A percentile compares a stretch with the other conserved stretches of the same genome.
Evolutionary conservation across 2,113 vertebrate genomes (phyloP).

Genomic region (Morone saxatilis): DNA sequence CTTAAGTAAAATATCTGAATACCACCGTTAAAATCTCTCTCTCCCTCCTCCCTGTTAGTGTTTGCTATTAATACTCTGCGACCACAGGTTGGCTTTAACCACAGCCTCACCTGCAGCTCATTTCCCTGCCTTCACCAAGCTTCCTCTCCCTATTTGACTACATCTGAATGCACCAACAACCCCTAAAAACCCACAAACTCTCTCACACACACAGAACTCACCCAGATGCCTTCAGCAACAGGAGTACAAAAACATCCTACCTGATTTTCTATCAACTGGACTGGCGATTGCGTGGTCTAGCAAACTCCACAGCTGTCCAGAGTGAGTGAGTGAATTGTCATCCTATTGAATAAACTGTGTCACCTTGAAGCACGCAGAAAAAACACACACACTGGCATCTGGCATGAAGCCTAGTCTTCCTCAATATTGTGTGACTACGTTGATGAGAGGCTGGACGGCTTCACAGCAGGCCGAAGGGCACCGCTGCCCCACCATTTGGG

Average conservation of each 20-base stretch:
- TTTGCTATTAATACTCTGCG: conserved; percentile 17
- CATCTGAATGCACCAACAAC: conserved; percentile 66
- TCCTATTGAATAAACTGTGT: conserved; percentile 55
- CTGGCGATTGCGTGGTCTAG: not conserved
- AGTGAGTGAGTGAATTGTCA: conserved; percentile 15
- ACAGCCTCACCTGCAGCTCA: conserved; percentile 74
- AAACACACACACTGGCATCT: conserved; percentile 45
- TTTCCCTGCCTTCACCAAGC: conserved; percentile 71
- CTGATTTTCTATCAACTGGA: not conserved
- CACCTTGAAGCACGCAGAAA: conserved; percentile 59
- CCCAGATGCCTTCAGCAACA: conserved; percentile 24
- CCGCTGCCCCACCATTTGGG: conserved; percentile 44
- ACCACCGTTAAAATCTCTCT: no score
- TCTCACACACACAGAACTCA: not conserved
- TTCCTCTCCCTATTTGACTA: conserved; percentile 80
- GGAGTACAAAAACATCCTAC: not conserved
- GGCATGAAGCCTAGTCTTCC: conserved; percentile 56
- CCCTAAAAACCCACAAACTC: conserved; percentile 33
- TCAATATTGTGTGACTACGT: conserved; percentile 48
- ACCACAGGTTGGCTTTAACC: conserved; percentile 48
- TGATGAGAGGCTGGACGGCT: conserved; percentile 53
- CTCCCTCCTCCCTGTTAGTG: not conserved
- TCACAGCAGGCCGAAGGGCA: conserved; percentile 59
- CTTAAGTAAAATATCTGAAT: not conserved
- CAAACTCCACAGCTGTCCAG: conserved; percentile 43